A percentile compares a stretch with the other conserved stretches of the same genome.
phyloP scores from a whole-genome alignment of 1,140 invertebrate genomes.

The Dendroctonus valens region DNA sequence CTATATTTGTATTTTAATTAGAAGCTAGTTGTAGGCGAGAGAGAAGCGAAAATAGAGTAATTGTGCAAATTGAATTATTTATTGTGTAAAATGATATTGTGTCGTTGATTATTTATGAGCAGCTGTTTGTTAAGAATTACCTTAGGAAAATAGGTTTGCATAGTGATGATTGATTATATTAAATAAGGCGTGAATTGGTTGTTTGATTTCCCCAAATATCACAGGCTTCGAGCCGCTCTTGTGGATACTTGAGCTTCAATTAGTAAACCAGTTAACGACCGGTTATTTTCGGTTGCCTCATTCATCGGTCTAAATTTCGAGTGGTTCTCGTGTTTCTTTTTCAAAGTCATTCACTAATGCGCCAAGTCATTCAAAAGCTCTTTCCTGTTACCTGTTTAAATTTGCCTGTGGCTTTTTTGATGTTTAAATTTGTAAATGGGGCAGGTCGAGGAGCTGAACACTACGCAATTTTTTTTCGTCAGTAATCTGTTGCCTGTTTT shows the following conservation, averaged over 20 bases:
- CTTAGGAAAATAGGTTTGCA: too few species aligned
- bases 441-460: background rate
- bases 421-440: constrained; percentile 11
- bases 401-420: constrained; percentile 11
- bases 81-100: constrained; percentile 15
- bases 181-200: too few species aligned
- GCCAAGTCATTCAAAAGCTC: constrained; percentile 18
- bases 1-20: too few species aligned
- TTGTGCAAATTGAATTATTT: constrained; percentile 15
- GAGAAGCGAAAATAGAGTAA: background rate
- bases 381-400: constrained; percentile 18
- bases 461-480: too few species aligned
- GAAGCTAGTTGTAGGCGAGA: too few species aligned
- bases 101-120: too few species aligned
- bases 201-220: too few species aligned
- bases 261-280: constrained; percentile 9
- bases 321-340: constrained; percentile 10
- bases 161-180: too few species aligned
- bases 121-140: too few species aligned
- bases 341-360: constrained; percentile 18
- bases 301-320: background rate
- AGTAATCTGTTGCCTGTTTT: too few species aligned
- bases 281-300: constrained; percentile 7
- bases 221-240: too few species aligned
- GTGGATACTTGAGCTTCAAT: background rate